Base-by-base conservation (phyloP, 1,140 invertebrate species). In the Monomorium pharaonis region DNA sequence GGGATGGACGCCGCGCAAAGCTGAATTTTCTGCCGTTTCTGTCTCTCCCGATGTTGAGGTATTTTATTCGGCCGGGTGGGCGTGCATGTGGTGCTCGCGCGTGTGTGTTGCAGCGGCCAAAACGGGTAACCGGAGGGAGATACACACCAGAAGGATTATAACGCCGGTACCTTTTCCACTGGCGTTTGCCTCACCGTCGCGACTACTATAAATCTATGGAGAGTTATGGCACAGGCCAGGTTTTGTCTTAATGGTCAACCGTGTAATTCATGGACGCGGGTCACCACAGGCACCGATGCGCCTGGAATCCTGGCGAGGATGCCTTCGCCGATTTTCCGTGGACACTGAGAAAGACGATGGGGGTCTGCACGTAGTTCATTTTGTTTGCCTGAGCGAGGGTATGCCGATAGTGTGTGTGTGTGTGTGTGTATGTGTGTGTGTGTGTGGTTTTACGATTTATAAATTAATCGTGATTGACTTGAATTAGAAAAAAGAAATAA, bases 211-310 rank as follows among this genome's bases (percentile, higher is more conserved):
- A 94, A 94, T 94, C 93, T 90, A 94, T 92, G 86, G 89, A 93
- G 92, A 94, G 90, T 94, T 94, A 94, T 93, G 91, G 91, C 91
- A 90, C 88, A 86, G 91, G 44, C 84, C 88, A 86, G 92, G 89
- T 94, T 94, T 94, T 94, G 94, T 94, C 93, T 94, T 94, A 94
- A 94, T 93, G 93, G 94, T 93, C 93, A 91, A 90, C 89, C 92
- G 92, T 92, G 92, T 92, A 92, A 94, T 93, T 94, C 91, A 91
- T 93, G 88, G 77, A 74, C 78, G 74, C 51, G 85, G 80, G 56
- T 81, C 67, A 72, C 70, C 77, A 78, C 69, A 49, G 85, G 76
- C 72, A 75, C 76, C 85, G 85, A 86, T 49, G 70, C 70, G 80
- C 58, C 76, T 85, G 84, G 86, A 88, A 88, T 88, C 60, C 77